Percentiles rank a stretch among this genome's conserved stretches.
These are phyloP conservation scores for Euthynnus affinis DNA, from an alignment of 2,797 vertebrate genomes.

Conservation along the genomic window DNA sequence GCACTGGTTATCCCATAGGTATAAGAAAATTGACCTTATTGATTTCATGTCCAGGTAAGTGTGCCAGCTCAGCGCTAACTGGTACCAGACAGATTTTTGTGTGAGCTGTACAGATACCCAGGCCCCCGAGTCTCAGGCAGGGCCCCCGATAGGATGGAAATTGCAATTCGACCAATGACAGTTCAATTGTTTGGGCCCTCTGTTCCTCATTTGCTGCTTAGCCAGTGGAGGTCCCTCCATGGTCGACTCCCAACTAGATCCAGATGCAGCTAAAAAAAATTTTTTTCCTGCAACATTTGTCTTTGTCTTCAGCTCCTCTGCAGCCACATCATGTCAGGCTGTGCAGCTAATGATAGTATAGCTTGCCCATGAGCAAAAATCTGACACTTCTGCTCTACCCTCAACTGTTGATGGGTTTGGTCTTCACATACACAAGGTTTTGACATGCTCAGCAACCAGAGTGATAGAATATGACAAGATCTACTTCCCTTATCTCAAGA, in stretches of 20 bases:
- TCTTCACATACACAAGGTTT: slow-evolving; percentile 73
- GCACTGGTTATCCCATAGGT: slow-evolving; percentile 80
- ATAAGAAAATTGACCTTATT: slow-evolving; percentile 83
- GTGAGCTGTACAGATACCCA: slow-evolving; percentile 80
- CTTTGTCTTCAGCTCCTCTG: slow-evolving; percentile 85
- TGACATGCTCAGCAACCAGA: slow-evolving; percentile 76
- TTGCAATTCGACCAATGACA: slow-evolving; percentile 90
- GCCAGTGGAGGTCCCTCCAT: slow-evolving; percentile 86
- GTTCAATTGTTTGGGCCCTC: slow-evolving; percentile 91
- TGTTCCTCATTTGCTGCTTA: slow-evolving; percentile 93
- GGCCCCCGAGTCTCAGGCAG: slow-evolving; percentile 29
- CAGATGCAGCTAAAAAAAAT: slow-evolving; percentile 88
- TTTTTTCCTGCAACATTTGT: slow-evolving; percentile 78
- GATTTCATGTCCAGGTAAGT: slow-evolving; percentile 90
- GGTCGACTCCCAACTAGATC: slow-evolving; percentile 89
- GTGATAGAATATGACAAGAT: slow-evolving; percentile 59
- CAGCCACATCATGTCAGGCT: slow-evolving; percentile 82
- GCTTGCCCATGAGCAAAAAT: slow-evolving; percentile 81
- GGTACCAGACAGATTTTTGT: slow-evolving; percentile 83
- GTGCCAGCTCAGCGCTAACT: slow-evolving; percentile 80
- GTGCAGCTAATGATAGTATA: slow-evolving; percentile 86
- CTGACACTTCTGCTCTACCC: slow-evolving; percentile 80
- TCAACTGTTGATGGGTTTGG: slow-evolving; percentile 82
- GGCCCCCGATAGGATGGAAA: slow-evolving; percentile 81
- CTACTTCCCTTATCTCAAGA: slow-evolving; percentile 51